phyloP scores from a whole-genome alignment of 2,113 vertebrate genomes.

The Pterocles gutturalis region DNA sequence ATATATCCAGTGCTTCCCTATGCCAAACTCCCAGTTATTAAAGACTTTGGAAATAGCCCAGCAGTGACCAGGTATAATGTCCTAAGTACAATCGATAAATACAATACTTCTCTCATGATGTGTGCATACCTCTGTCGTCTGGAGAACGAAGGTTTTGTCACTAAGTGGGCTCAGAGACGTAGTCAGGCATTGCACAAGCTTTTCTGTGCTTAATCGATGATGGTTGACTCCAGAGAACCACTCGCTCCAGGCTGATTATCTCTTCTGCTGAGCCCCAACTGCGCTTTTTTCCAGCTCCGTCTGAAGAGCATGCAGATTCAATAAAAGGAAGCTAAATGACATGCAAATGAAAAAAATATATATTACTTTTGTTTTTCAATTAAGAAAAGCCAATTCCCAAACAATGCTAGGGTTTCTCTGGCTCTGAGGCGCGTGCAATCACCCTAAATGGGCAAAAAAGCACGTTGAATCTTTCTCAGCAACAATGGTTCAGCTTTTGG shows the following conservation, averaged over 20 bases:
- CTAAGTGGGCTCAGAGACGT: not conserved
- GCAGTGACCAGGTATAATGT: not conserved
- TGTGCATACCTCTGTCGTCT: not conserved
- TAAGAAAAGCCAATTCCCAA: constrained; percentile 36
- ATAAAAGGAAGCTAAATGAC: constrained; percentile 27
- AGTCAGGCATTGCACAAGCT: not conserved
- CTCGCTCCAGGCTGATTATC: not conserved
- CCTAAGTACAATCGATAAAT: not conserved
- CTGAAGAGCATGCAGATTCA: not conserved
- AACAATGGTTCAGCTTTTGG: not conserved
- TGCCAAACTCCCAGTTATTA: not conserved
- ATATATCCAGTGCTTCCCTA: not conserved
- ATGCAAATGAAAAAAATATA: not conserved
- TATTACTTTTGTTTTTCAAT: constrained; percentile 56
- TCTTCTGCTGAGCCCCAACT: not conserved
- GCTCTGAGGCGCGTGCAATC: not conserved
- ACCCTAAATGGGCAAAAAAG: constrained; percentile 38
- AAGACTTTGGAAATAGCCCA: not conserved
- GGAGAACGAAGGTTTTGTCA: not conserved
- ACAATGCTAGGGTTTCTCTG: constrained; percentile 20
- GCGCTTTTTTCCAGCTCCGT: not conserved
- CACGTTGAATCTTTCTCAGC: not conserved
- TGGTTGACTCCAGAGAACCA: not conserved
- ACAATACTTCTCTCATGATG: not conserved
- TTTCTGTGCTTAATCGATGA: not conserved